phyloP scores from a whole-genome alignment of 2,113 vertebrate species.

The Amblyopsis rosae region DNA sequence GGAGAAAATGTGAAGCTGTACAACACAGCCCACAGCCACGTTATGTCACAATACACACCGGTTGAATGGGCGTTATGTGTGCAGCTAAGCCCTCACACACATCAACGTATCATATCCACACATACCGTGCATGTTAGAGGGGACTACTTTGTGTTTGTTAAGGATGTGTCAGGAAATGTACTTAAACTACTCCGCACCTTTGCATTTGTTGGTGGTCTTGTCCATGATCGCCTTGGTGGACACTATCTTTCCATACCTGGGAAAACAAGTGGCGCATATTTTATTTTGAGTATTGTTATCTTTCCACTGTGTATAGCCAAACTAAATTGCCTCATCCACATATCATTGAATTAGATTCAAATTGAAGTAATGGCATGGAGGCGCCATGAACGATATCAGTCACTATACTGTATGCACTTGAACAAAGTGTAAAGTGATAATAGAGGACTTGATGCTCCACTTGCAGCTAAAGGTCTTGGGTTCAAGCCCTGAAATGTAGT shows the following conservation, averaged over 20 bases:
- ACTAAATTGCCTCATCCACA: conserved; percentile 2
- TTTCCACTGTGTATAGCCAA: not conserved
- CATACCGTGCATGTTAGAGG: no score
- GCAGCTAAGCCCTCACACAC: not conserved
- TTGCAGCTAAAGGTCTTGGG: no score
- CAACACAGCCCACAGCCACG: conserved; percentile 22
- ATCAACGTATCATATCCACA: no score
- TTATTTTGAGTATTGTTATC: not conserved
- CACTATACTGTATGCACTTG: not conserved
- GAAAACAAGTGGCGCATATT: conserved; percentile 29
- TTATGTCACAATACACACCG: conserved; percentile 40
- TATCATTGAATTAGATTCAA: conserved; percentile 5
- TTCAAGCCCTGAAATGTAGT: no score
- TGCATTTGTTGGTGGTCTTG: conserved; percentile 94
- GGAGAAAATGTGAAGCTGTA: conserved; percentile 44
- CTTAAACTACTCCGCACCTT: conserved; percentile 78
- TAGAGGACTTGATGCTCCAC: no score
- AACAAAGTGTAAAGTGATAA: not conserved
- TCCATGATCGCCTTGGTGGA: conserved; percentile 94
- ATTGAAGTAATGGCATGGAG: not conserved
- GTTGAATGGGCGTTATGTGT: conserved; percentile 10
- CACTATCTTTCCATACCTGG: conserved; percentile 92
- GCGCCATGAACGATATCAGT: not conserved
- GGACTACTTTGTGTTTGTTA: not conserved
- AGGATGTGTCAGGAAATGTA: not conserved